Percentiles rank a stretch among this genome's conserved stretches.
Evolutionary conservation across 23 tunicate genomes (phyloP).

Genomic region (Diplosoma virens): DNA sequence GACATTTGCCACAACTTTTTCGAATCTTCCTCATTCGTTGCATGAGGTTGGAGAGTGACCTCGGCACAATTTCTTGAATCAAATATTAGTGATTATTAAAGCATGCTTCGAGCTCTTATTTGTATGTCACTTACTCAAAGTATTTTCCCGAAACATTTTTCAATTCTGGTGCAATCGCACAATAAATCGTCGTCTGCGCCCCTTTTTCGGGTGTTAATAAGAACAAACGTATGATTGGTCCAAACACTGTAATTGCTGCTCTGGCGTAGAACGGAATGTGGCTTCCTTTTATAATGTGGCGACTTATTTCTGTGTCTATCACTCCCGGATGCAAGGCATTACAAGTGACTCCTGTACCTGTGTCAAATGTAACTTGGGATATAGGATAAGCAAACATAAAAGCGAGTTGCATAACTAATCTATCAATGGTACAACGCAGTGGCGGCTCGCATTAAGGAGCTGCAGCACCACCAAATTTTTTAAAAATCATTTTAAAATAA

Average conservation of each 20-base stretch:
- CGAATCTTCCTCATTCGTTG: slow-evolving; percentile 55
- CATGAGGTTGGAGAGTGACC: slow-evolving; percentile 39
- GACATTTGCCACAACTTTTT: slow-evolving; percentile 76
- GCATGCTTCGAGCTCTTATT: too few species aligned
- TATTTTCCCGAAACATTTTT: slow-evolving; percentile 54
- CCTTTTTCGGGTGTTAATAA: slow-evolving; percentile 63
- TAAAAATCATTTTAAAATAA: too few species aligned
- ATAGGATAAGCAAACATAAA: too few species aligned
- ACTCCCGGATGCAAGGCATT: slow-evolving; percentile 76
- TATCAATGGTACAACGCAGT: too few species aligned
- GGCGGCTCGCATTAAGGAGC: too few species aligned
- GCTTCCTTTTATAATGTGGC: slow-evolving; percentile 25
- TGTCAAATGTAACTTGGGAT: too few species aligned
- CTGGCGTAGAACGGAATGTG: background rate
- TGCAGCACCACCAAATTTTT: too few species aligned
- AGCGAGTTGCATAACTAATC: too few species aligned
- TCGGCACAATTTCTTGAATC: slow-evolving; percentile 48
- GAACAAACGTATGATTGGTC: background rate
- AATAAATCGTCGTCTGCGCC: slow-evolving; percentile 63
- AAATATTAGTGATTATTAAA: too few species aligned
- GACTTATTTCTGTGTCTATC: slow-evolving; percentile 57
- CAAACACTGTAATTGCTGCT: background rate
- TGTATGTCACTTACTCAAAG: slow-evolving; percentile 23
- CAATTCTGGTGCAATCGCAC: slow-evolving; percentile 72
- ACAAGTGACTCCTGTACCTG: slow-evolving; percentile 70